phyloP scores from a whole-genome alignment of 2,888 invertebrate genomes.

The Lamellibrachia columna region DNA sequence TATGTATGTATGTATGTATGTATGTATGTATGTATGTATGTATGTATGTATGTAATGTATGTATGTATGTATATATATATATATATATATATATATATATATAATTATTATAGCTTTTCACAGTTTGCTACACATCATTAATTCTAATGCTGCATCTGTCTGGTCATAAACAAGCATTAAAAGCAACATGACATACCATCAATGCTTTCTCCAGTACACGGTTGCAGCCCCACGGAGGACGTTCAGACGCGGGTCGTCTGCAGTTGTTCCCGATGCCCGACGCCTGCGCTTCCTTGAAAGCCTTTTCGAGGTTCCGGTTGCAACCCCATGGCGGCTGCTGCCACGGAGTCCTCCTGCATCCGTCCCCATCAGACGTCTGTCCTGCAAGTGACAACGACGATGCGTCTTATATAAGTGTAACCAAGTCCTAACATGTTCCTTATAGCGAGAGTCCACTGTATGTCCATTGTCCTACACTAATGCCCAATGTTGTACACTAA shows the following conservation, averaged over 20 bases:
- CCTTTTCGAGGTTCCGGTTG: neutral
- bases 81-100: too few relatives aligned
- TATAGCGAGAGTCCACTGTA: too few relatives aligned
- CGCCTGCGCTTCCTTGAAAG: constrained; percentile 10
- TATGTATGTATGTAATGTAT: too few relatives aligned
- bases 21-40: too few relatives aligned
- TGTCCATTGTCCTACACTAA: too few relatives aligned
- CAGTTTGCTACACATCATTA: too few relatives aligned
- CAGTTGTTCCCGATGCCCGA: neutral
- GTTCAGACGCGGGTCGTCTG: neutral
- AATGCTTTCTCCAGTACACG: neutral
- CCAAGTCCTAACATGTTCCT: too few relatives aligned
- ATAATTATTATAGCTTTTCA: too few relatives aligned
- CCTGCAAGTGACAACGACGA: neutral
- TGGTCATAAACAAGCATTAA: neutral
- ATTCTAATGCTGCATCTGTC: too few relatives aligned
- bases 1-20: too few relatives aligned
- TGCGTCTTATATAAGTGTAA: neutral
- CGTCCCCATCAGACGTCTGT: neutral
- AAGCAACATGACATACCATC: neutral
- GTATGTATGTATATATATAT: too few relatives aligned
- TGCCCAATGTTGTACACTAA: too few relatives aligned
- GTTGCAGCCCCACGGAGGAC: neutral
- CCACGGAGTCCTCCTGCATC: neutral
- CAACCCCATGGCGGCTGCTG: neutral